Evolutionary conservation across 1,140 invertebrate genomes (phyloP), one percentile per base, ranked within the genome.

Genomic region (Octopus bimaculoides): DNA sequence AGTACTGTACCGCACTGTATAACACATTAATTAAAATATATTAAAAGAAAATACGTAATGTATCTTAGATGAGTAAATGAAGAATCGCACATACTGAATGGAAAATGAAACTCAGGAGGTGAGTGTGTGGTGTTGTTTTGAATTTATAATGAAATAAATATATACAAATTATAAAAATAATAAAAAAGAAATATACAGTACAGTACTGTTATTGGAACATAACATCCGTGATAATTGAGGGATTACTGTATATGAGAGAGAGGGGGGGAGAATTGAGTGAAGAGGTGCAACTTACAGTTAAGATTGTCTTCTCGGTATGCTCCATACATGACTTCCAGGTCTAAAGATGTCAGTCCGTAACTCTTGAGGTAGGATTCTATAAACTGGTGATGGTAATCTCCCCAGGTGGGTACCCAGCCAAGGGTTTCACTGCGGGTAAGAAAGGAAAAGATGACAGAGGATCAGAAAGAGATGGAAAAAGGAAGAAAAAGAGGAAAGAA

Each of bases 361-460:
- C 86, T 84, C 79, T 87, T 84, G 17, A 86, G 83, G 77, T 84
- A 89, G 20, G 89, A 85, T 55, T 88, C 87, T 8, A 88, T 82
- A 55, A 87, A 81, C 73, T 85, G 86, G 81, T 87, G 85, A 6
- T 87, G 84, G 78, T 86, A 86, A 66, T 90, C 88, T 66, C 87
- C 87, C 84, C 84, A 86, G 82, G 87, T 83, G 9, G 89, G 89
- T 54, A 90, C 87, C 88, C 88, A 90, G 26, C 89, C 89, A 52
- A 90, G 78, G 9, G 86, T 83, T 77, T 88, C 85, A 85, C 88
- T 89, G 82, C 0, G 82, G 81, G 66, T 54, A 26, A 78, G 52
- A 74, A 56, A 71, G 79, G 69, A 69, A 80, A 77, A 82, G 81
- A 41, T 41, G 26, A 41, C 26, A 41, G 26, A 41, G 78, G 52